Conservation (phyloP, 2,888 invertebrate species). For the Eumacrocentrus americanus region DNA sequence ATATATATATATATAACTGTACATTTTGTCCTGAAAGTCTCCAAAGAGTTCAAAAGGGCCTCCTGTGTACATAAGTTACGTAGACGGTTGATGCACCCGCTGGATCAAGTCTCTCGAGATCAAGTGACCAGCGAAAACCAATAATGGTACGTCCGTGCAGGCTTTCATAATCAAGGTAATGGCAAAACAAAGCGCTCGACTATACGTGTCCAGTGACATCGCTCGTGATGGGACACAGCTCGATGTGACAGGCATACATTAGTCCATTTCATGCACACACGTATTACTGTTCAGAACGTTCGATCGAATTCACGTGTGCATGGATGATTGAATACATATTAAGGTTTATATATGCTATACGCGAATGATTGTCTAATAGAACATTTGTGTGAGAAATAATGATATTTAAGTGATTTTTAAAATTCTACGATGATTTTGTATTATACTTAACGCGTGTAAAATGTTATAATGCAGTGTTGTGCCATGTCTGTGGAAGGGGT, state of each 20-base stretch:
- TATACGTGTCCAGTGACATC: conserved; percentile 27
- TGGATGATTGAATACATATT: too few species aligned
- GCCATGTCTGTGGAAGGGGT: neutral
- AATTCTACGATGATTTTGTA: neutral
- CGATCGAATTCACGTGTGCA: neutral
- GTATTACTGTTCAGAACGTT: neutral
- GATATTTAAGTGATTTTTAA: too few species aligned
- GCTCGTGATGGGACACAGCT: conserved; percentile 28
- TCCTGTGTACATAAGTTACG: neutral
- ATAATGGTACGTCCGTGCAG: conserved; percentile 13
- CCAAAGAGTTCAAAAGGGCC: neutral
- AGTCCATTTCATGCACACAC: conserved; percentile 16
- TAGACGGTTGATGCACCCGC: too few species aligned
- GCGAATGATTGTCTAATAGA: too few species aligned
- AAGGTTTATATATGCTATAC: too few species aligned
- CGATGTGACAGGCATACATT: conserved; percentile 44
- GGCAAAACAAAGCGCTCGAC: conserved; percentile 43
- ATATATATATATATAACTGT: neutral
- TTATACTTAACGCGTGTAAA: neutral
- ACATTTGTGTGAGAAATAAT: too few species aligned
- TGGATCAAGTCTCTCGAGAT: conserved; percentile 1
- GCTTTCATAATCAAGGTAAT: conserved; percentile 46
- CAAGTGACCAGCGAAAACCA: neutral
- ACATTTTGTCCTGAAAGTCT: neutral
- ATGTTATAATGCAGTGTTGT: neutral